Conservation (phyloP, 2,797 vertebrate species). For the Enteromius radiatus region DNA sequence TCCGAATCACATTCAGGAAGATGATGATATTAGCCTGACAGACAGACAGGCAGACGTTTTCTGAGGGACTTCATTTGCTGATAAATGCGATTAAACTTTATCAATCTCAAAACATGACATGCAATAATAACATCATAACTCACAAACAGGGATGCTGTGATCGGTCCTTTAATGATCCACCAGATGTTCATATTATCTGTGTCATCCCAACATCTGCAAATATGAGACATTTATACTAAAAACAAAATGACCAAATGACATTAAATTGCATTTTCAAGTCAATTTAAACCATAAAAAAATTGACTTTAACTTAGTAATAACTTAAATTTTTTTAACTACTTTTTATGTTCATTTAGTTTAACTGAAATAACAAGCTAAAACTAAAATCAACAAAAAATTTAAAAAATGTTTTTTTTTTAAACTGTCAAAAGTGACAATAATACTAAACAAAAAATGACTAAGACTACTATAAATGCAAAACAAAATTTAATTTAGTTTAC, state of each 20-base stretch:
- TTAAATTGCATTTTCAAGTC: neutral
- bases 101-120: neutral
- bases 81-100: neutral
- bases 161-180: slow-evolving; percentile 93
- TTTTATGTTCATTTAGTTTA: neutral
- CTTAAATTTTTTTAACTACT: neutral
- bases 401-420: neutral
- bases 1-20: slow-evolving; percentile 88
- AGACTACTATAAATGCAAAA: neutral
- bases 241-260: too few relatives aligned
- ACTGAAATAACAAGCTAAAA: neutral
- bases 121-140: slow-evolving; percentile 61
- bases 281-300: neutral
- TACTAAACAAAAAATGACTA: neutral
- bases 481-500: neutral
- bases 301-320: neutral
- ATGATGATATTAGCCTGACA: slow-evolving; percentile 86
- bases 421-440: neutral
- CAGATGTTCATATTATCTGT: slow-evolving; percentile 79
- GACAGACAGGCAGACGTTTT: neutral
- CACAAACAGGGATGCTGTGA: slow-evolving; percentile 86
- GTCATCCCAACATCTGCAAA: slow-evolving; percentile 88
- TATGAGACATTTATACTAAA: neutral
- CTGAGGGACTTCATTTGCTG: neutral
- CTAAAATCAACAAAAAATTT: neutral